Evolutionary conservation across 2,888 invertebrate species (phyloP).

Genomic region (Thecocarcelia acutangulata): DNA sequence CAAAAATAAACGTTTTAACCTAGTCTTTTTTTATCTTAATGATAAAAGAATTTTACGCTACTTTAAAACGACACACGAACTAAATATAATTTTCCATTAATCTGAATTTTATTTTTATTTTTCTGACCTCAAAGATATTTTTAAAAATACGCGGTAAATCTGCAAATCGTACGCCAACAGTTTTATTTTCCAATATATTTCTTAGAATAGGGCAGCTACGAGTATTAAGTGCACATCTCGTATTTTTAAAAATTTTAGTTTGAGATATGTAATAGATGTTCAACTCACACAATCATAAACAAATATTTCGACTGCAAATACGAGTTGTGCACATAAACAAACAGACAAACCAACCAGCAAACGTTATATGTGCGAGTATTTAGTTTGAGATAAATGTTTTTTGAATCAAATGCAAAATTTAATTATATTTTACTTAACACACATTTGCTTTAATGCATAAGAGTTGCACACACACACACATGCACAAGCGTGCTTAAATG

Average conservation of each 20-base stretch:
- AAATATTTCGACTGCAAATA: constrained; percentile 34
- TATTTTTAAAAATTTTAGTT: constrained; percentile 13
- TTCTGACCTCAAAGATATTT: too few species aligned
- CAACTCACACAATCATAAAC: constrained; percentile 46
- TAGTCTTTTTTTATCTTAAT: too few species aligned
- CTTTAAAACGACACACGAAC: too few species aligned
- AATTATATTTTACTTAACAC: constrained; percentile 66
- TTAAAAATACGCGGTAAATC: too few species aligned
- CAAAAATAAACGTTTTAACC: too few species aligned
- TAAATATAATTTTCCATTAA: too few species aligned
- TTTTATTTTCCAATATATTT: too few species aligned
- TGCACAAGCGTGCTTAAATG: neutral
- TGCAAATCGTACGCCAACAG: too few species aligned
- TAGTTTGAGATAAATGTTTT: constrained; percentile 61
- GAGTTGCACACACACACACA: neutral
- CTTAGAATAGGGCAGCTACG: constrained; percentile 24
- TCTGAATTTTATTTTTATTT: too few species aligned
- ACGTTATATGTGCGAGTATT: constrained; percentile 15
- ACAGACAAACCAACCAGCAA: neutral
- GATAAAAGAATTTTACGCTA: too few species aligned
- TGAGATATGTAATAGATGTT: constrained; percentile 56
- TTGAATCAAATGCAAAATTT: constrained; percentile 63
- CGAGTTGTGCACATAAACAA: constrained; percentile 22
- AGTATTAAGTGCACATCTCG: neutral
- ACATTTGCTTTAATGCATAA: constrained; percentile 57